Evolutionary conservation across 2,113 vertebrate genomes (phyloP).

Genomic region (Erinaceus europaeus): DNA sequence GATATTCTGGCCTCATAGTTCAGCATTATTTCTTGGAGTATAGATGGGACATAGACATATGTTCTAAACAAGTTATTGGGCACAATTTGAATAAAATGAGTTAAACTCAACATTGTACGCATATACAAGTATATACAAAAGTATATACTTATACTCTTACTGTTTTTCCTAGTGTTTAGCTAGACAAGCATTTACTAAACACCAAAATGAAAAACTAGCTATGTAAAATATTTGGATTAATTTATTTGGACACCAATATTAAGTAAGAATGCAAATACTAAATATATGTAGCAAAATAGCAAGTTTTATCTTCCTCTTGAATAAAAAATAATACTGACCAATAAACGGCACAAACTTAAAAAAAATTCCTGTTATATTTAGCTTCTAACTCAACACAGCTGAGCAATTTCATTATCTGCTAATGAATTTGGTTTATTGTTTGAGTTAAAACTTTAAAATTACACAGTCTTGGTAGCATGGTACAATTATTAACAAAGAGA

Average conservation of each 20-base stretch:
- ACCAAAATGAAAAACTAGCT: background rate
- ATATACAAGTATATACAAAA: slow-evolving; percentile 48
- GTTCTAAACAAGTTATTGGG: background rate
- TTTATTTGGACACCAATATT: background rate
- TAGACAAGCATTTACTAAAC: slow-evolving; percentile 15
- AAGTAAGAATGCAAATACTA: background rate
- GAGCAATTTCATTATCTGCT: background rate
- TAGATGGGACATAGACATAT: slow-evolving; percentile 36
- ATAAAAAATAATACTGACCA: background rate
- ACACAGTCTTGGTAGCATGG: background rate
- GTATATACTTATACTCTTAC: background rate
- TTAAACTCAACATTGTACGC: slow-evolving; percentile 32
- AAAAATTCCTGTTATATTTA: background rate
- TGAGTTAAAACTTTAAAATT: background rate
- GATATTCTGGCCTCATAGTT: background rate
- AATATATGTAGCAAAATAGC: background rate
- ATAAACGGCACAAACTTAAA: background rate
- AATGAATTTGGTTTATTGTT: background rate
- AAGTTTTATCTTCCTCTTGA: background rate
- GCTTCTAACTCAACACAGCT: background rate
- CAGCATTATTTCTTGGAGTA: slow-evolving; percentile 15
- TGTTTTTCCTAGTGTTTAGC: slow-evolving; percentile 26
- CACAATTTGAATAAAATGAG: slow-evolving; percentile 40
- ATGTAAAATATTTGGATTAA: background rate
- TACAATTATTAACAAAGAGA: background rate